phyloP scores from a whole-genome alignment of 2,113 vertebrate species.

The Otis tarda region DNA sequence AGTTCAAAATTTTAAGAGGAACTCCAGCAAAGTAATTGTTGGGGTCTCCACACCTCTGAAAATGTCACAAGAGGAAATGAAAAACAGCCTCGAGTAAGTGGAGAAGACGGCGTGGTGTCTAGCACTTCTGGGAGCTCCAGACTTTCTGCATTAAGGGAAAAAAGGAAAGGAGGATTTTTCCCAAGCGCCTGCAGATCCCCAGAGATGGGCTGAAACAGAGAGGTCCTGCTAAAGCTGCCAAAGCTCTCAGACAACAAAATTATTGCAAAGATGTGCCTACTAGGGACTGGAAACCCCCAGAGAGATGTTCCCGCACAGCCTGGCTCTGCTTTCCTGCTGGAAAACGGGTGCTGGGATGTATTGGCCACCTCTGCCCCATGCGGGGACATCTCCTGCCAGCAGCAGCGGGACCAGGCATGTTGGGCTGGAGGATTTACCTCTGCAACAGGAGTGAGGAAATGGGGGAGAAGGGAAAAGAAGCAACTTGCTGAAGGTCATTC shows the following conservation, averaged over 20 bases:
- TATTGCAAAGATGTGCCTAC: not conserved
- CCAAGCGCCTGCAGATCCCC: not conserved
- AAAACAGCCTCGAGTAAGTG: not conserved
- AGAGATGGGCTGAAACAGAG: not conserved
- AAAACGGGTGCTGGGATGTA: not conserved
- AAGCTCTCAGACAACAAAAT: not conserved
- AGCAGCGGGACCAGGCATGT: rapidly evolving
- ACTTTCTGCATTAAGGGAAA: not conserved
- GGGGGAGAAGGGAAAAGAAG: not conserved
- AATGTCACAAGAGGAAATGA: not conserved
- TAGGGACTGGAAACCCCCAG: no score
- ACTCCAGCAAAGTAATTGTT: not conserved
- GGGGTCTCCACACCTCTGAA: not conserved
- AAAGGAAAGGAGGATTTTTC: not conserved
- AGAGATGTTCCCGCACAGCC: not conserved
- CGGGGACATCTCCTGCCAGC: not conserved
- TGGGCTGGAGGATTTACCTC: not conserved
- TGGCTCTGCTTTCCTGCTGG: not conserved
- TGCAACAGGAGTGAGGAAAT: not conserved
- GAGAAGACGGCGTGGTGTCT: not conserved
- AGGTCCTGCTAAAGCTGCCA: not conserved
- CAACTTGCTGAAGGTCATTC: not conserved
- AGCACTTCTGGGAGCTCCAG: not conserved
- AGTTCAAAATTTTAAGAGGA: not conserved
- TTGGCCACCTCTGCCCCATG: rapidly evolving